Conservation (phyloP, 2,113 vertebrate genomes). For the Crotalus horridus region DNA sequence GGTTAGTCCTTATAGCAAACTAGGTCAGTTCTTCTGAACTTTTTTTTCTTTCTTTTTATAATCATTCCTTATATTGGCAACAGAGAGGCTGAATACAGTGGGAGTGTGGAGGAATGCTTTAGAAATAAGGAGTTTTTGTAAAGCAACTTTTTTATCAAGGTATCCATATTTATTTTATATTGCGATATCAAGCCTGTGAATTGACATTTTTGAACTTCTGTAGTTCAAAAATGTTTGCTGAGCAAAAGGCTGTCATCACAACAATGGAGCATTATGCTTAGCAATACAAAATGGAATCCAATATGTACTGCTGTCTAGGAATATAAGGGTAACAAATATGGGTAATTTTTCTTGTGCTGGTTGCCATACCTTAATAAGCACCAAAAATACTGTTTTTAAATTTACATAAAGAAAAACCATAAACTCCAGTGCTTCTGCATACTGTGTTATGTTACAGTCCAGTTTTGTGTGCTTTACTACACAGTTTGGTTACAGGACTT, state of each 20-base stretch:
- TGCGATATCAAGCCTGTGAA: conserved; percentile 66
- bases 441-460: conserved; percentile 81
- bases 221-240: conserved; percentile 60
- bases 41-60: conserved; percentile 60
- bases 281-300: conserved; percentile 66
- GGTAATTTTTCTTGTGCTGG: conserved; percentile 55
- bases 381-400: conserved; percentile 69
- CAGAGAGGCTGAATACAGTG: conserved; percentile 63
- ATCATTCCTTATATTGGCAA: conserved; percentile 48
- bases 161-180: conserved; percentile 62
- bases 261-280: conserved; percentile 56
- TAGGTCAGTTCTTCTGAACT: conserved; percentile 51
- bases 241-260: conserved; percentile 65
- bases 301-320: conserved; percentile 71
- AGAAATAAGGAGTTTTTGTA: conserved; percentile 61
- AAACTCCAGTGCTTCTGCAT: conserved; percentile 75
- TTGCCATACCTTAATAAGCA: conserved; percentile 71
- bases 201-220: conserved; percentile 57
- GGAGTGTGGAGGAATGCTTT: conserved; percentile 54
- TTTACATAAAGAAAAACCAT: conserved; percentile 63
- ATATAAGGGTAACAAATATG: conserved; percentile 52
- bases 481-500: conserved; percentile 96
- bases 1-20: conserved; percentile 55
- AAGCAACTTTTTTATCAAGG: conserved; percentile 58
- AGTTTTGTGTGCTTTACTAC: conserved; percentile 91